Conservation (phyloP, 1,140 invertebrate species). For the Aphaenogaster ashmeadi region DNA sequence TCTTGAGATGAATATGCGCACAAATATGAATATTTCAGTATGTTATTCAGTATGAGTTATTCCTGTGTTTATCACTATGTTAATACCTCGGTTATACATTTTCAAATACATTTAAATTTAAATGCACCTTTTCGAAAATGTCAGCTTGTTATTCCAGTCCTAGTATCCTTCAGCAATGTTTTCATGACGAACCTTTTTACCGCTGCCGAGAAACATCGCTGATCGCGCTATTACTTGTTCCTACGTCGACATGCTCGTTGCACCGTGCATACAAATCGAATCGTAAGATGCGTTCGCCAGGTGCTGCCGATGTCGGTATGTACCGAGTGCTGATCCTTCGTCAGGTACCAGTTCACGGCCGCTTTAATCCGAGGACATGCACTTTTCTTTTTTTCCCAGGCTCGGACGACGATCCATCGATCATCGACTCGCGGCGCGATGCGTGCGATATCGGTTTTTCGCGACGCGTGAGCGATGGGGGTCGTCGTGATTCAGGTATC, state of each 20-base stretch:
- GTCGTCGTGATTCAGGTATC: conserved; percentile 63
- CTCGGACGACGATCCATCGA: conserved; percentile 80
- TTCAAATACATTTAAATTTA: no score
- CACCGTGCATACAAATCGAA: conserved; percentile 74
- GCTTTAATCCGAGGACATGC: conserved; percentile 74
- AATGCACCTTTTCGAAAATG: background rate
- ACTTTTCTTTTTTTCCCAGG: conserved; percentile 77
- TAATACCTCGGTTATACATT: background rate
- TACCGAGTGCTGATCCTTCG: conserved; percentile 70
- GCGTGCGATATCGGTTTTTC: conserved; percentile 77
- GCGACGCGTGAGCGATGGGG: conserved; percentile 56
- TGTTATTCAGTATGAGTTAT: background rate
- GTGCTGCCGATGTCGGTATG: conserved; percentile 32
- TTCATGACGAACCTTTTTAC: conserved; percentile 13
- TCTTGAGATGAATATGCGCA: background rate
- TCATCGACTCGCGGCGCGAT: conserved; percentile 77
- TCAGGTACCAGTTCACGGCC: conserved; percentile 56
- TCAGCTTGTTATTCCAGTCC: background rate
- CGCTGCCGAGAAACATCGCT: conserved; percentile 18
- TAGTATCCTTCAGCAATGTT: background rate
- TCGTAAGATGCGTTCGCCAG: conserved; percentile 69
- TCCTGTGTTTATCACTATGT: background rate
- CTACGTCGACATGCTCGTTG: conserved; percentile 70
- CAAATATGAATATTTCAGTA: background rate
- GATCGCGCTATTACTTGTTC: conserved; percentile 67